A percentile compares a stretch with the other conserved stretches of the same genome.
Evolutionary conservation across 1,140 invertebrate genomes (phyloP).

Genomic region (Papilio glaucus): DNA sequence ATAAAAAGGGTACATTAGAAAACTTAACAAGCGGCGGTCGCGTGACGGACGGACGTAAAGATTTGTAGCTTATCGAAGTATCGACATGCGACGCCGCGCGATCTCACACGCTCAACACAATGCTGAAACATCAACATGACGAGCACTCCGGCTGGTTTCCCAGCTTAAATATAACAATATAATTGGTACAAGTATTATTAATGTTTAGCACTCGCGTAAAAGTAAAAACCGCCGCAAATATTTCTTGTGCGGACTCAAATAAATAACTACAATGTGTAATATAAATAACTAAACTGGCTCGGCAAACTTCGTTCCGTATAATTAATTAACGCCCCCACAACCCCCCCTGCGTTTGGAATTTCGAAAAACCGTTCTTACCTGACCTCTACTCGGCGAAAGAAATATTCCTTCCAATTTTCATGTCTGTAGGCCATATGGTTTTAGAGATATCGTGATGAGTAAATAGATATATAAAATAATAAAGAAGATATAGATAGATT

Average conservation of each 20-base stretch:
- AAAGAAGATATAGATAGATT: no score
- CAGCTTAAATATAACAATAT: background rate
- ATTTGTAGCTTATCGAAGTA: constrained; percentile 41
- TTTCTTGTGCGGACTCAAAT: background rate
- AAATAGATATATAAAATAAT: no score
- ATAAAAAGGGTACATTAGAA: constrained; percentile 32
- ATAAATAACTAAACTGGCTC: no score
- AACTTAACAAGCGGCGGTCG: constrained; percentile 31
- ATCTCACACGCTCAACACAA: background rate
- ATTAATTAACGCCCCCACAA: no score
- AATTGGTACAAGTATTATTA: background rate
- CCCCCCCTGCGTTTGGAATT: no score
- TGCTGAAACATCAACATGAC: background rate
- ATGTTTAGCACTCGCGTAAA: background rate
- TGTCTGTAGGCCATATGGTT: no score
- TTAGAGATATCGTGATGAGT: no score
- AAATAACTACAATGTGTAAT: background rate
- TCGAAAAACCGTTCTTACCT: no score
- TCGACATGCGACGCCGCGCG: constrained; percentile 41
- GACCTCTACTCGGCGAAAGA: no score
- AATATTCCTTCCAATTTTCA: no score
- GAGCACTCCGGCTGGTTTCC: background rate
- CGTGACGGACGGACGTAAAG: constrained; percentile 43
- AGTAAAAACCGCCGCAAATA: background rate
- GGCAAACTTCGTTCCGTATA: no score